Conservation (phyloP, 2,797 vertebrate species). For the Tadarida brasiliensis region DNA sequence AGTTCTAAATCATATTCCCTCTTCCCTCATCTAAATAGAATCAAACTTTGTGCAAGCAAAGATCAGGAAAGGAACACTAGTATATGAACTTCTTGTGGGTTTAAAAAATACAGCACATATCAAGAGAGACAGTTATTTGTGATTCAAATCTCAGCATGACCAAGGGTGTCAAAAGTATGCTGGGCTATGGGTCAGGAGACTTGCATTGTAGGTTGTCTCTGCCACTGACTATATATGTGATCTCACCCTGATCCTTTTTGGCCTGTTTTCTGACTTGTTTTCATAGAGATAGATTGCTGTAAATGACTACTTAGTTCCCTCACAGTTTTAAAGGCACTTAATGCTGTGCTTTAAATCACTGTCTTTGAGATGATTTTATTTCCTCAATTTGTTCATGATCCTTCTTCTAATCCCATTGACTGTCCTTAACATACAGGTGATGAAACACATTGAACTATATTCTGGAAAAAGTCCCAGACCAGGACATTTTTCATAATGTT, state of each 20-base stretch:
- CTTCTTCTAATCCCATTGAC: constrained; percentile 18
- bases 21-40: constrained; percentile 7
- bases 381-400: background rate
- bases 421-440: background rate
- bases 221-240: background rate
- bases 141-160: background rate
- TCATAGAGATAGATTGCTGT: constrained; percentile 22
- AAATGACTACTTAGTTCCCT: background rate
- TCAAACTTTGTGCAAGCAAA: background rate
- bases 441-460: background rate
- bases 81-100: background rate
- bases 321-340: constrained; percentile 1
- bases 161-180: background rate
- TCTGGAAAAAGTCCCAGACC: background rate
- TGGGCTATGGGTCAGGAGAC: background rate
- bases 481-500: constrained; percentile 4
- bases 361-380: background rate
- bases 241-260: background rate
- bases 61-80: constrained; percentile 5
- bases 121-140: background rate
- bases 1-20: background rate
- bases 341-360: background rate
- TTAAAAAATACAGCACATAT: background rate
- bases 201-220: background rate
- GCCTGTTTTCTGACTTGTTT: constrained; percentile 44